These are phyloP conservation scores for Adrianichthys oophorus DNA, from an alignment of 2,797 vertebrate species.

Conservation along the genomic window DNA sequence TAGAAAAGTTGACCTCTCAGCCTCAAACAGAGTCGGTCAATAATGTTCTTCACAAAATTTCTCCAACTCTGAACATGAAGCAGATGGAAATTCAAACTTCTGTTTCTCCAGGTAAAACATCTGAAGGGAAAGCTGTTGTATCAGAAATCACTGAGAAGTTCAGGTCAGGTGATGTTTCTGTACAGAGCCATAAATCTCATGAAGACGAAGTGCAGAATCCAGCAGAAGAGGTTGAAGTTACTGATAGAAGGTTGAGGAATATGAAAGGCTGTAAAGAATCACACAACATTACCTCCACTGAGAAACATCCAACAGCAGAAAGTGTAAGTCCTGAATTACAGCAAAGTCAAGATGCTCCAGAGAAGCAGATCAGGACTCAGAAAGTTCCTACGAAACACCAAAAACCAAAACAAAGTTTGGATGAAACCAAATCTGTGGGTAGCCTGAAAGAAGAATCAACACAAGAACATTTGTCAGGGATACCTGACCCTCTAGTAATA, in stretches of 20 bases:
- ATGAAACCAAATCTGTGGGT: background rate
- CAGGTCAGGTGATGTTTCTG: background rate
- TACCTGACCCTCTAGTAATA: too few relatives aligned
- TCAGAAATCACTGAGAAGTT: conserved; percentile 8
- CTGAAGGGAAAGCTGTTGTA: background rate
- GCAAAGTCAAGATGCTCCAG: background rate
- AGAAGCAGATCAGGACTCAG: background rate
- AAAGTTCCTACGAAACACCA: background rate
- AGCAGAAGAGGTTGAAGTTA: background rate
- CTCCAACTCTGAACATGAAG: background rate
- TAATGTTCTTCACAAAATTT: background rate
- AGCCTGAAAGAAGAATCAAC: too few relatives aligned
- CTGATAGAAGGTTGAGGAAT: conserved; percentile 6
- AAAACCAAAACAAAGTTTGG: background rate
- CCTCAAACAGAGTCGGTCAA: conserved; percentile 15
- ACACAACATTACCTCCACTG: too few relatives aligned
- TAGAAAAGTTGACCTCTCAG: conserved; percentile 1
- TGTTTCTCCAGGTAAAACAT: conserved; percentile 2
- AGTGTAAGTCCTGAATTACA: background rate
- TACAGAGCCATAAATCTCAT: background rate
- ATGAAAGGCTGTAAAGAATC: too few relatives aligned
- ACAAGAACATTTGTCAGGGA: too few relatives aligned
- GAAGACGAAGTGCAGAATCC: background rate
- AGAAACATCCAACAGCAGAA: background rate
- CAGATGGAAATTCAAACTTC: conserved; percentile 18